phyloP scores from a whole-genome alignment of 2,888 invertebrate genomes.

The Drosophila imparisetae region DNA sequence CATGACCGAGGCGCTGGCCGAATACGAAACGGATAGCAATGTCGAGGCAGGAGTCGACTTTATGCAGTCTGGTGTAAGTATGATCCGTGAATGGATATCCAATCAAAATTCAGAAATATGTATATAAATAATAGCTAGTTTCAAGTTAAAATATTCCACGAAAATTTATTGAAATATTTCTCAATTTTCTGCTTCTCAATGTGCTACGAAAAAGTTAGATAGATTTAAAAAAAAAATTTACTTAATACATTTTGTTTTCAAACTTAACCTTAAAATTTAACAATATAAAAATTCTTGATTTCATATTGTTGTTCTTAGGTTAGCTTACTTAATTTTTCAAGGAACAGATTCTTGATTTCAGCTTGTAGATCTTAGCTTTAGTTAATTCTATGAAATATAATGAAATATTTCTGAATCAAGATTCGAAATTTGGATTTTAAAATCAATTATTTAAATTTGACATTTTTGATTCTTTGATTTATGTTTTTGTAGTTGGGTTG shows the following conservation, averaged over 20 bases:
- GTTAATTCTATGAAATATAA: neutral
- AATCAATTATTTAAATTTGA: neutral
- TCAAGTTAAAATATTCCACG: neutral
- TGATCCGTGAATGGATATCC: neutral
- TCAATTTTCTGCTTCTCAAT: neutral
- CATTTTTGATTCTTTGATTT: neutral
- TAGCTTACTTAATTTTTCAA: neutral
- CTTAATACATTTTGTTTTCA: neutral
- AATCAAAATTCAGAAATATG: neutral
- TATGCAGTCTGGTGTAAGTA: constrained; percentile 90
- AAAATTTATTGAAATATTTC: neutral
- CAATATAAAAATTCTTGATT: neutral
- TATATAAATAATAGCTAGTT: neutral
- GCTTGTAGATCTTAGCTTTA: neutral
- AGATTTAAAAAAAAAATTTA: too few species aligned
- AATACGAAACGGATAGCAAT: constrained; percentile 87
- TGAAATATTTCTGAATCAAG: too few species aligned
- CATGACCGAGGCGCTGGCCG: constrained; percentile 87
- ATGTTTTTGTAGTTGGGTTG: constrained; percentile 87
- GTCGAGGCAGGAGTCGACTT: constrained; percentile 90
- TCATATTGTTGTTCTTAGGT: neutral
- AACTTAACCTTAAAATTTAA: neutral
- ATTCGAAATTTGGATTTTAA: neutral
- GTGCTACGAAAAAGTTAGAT: neutral
- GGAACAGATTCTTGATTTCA: neutral